phyloP scores from a whole-genome alignment of 2,113 vertebrate species.

The Lepus timidus region DNA sequence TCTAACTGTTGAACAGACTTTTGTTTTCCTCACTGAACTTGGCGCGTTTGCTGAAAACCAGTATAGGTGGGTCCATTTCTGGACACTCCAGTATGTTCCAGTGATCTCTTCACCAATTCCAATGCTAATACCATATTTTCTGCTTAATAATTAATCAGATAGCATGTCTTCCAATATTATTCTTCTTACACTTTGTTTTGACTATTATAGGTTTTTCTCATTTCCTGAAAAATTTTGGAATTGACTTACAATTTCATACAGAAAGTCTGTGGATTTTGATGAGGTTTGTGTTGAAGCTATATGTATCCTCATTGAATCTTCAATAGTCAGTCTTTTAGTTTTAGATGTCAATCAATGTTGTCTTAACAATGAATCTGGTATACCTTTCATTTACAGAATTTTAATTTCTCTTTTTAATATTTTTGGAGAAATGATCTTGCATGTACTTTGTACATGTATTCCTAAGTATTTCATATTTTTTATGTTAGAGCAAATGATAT shows the following conservation, averaged over 20 bases:
- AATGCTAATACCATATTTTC: neutral
- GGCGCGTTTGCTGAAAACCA: neutral
- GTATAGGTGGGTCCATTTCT: neutral
- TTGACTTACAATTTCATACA: neutral
- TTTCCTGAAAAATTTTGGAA: conserved; percentile 15
- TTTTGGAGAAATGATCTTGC: neutral
- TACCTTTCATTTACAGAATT: neutral
- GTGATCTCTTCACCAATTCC: neutral
- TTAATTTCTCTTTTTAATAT: neutral
- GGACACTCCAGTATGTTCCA: neutral
- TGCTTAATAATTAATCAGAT: neutral
- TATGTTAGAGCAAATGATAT: neutral
- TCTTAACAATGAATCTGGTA: neutral
- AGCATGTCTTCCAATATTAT: neutral
- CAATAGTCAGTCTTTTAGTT: neutral
- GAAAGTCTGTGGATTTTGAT: neutral
- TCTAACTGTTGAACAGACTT: neutral
- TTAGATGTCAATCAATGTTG: neutral
- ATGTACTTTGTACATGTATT: neutral
- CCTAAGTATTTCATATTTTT: conserved; percentile 33
- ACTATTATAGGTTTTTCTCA: conserved; percentile 2
- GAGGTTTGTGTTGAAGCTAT: neutral
- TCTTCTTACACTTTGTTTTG: neutral
- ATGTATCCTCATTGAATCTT: neutral
- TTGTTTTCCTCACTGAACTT: neutral